A percentile compares a stretch with the other conserved stretches of the same genome.
These are phyloP conservation scores for Drosophila micromelanica DNA, from an alignment of 1,140 invertebrate species.

Conservation along the genomic window DNA sequence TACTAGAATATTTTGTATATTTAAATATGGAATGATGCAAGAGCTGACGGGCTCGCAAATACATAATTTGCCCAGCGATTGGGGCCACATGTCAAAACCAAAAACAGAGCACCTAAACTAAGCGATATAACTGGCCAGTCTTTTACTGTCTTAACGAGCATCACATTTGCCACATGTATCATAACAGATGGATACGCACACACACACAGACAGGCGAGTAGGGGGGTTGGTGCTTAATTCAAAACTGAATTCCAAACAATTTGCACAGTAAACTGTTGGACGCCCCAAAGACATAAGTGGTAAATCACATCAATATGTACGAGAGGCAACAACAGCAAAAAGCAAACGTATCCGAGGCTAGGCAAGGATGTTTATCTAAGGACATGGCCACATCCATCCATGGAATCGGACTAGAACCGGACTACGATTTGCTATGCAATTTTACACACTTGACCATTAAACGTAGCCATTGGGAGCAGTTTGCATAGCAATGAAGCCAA, in stretches of 20 bases:
- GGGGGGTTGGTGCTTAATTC: slow-evolving; percentile 48
- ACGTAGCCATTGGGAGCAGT: slow-evolving; percentile 82
- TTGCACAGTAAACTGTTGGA: slow-evolving; percentile 70
- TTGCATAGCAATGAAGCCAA: slow-evolving; percentile 79
- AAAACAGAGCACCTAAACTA: slow-evolving; percentile 19
- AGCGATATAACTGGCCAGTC: slow-evolving; percentile 23
- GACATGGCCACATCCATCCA: slow-evolving; percentile 46
- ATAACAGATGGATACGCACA: slow-evolving; percentile 10
- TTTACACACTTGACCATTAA: slow-evolving; percentile 84
- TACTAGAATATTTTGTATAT: slow-evolving; percentile 7
- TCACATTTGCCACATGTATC: slow-evolving; percentile 37
- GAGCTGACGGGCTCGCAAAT: slow-evolving; percentile 11
- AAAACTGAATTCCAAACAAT: slow-evolving; percentile 80
- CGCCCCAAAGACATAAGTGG: slow-evolving; percentile 75
- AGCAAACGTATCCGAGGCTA: slow-evolving; percentile 4
- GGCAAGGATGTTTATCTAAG: slow-evolving; percentile 76
- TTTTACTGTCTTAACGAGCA: slow-evolving; percentile 49
- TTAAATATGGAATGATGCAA: slow-evolving; percentile 27
- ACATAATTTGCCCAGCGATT: slow-evolving; percentile 32
- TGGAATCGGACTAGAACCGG: slow-evolving; percentile 12
- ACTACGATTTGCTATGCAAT: slow-evolving; percentile 81
- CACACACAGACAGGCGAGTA: slow-evolving; percentile 11
- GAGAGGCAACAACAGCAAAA: slow-evolving; percentile 48
- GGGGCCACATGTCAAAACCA: slow-evolving; percentile 21
- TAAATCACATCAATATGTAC: slow-evolving; percentile 84